Evolutionary conservation across 2,797 vertebrate genomes (phyloP).

Genomic region (Enoplosus armatus): DNA sequence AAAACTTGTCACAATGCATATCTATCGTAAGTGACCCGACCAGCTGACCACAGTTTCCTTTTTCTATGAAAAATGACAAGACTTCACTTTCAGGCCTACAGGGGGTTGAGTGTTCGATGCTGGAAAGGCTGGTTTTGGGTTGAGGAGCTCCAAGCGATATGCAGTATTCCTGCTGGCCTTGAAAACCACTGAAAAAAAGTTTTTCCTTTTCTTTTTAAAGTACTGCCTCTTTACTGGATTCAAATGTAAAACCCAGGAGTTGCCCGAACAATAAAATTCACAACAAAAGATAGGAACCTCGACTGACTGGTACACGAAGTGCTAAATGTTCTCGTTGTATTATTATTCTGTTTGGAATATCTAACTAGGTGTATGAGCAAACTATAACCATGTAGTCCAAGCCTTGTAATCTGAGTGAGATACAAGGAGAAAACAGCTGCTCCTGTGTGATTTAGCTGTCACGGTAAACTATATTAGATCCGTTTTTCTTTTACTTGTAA

Average conservation of each 20-base stretch:
- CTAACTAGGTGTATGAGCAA: neutral
- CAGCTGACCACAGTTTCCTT: neutral
- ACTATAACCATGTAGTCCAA: neutral
- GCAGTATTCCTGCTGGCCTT: neutral
- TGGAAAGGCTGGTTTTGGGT: neutral
- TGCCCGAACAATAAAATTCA: neutral
- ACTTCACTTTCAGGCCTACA: neutral
- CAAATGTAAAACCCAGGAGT: neutral
- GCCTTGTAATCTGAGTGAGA: neutral
- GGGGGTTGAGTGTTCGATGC: slow-evolving; percentile 1
- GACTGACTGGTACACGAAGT: neutral
- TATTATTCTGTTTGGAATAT: neutral
- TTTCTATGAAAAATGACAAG: neutral
- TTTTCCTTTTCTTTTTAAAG: neutral
- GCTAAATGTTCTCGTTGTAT: too few species aligned
- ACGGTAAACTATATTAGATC: neutral
- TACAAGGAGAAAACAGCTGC: neutral
- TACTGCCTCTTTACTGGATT: neutral
- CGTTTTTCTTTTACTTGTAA: neutral
- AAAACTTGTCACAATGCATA: neutral
- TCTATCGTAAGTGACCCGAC: neutral
- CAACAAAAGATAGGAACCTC: neutral
- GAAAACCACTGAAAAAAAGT: neutral
- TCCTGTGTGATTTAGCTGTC: neutral
- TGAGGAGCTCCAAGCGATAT: neutral